Base-by-base conservation (phyloP, 2,888 invertebrate genomes). In the Temnothorax ravouxi region DNA sequence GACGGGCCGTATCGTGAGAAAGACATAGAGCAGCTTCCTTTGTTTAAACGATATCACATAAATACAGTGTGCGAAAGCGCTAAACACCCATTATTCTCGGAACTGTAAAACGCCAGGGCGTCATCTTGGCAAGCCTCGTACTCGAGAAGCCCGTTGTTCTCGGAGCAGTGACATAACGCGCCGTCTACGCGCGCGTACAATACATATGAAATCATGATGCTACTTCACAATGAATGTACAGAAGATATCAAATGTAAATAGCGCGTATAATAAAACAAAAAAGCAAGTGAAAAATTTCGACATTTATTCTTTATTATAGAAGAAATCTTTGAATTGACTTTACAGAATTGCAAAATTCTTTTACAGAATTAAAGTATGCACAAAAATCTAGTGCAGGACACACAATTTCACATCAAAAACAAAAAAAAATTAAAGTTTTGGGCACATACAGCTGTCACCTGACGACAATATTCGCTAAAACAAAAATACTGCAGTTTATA, bases 101-200 rank as follows among this genome's bases (percentile, higher is more conserved):
- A 80, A 80, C 72, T 59, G 50, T 80, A 61, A 80, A 80, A 80
- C 34, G 59, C 25, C 38, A 71, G 71, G 47, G 25, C 71, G 59
- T 80, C 72, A 80, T 80, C 79, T 80, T 80, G 79, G 79, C 72
- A 80, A 72, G 38, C 59, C 50, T 47, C 25, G 18, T 44, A 62
- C 9, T 75, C 62, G 50, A 62, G 76, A 52, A 52, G 64, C 76
- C 41, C 76, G 79, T 79, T 61, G 79, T 79, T 79, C 79, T 72
- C 47, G 47, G 79, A 77, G 54, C 89, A 84, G 88, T 93, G 93
- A 93, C 91, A 92, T 92, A 91, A 93, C 92, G 89, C 89, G 91
- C 88, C 88, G 90, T 92, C 61, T 76, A 52, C 54, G 72, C 74
- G 67, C 71, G 76, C 66, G 34, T 74, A 75, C 38, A n/a, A 61